A percentile compares a stretch with the other conserved stretches of the same genome.
Conservation (phyloP, 1,140 invertebrate species). For the Aporrectodea caliginosa region DNA sequence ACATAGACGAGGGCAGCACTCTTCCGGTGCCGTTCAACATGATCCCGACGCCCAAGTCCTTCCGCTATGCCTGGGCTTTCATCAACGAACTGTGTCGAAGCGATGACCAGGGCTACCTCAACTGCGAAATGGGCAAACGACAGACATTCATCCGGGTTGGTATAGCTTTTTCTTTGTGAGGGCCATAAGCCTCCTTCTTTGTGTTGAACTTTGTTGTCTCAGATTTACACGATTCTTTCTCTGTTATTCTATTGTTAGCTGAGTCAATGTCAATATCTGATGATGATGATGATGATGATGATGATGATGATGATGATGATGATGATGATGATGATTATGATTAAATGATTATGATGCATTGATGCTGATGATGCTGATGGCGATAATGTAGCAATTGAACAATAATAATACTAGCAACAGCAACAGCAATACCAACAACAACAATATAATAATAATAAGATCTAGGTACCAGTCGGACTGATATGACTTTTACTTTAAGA, state of each 20-base stretch:
- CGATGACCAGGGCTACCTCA: slow-evolving; percentile 1
- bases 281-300: not conserved
- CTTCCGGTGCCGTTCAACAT: slow-evolving; percentile 87
- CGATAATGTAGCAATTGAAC: too few relatives aligned
- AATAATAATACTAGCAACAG: too few relatives aligned
- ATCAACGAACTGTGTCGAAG: slow-evolving; percentile 4
- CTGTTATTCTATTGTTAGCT: too few relatives aligned
- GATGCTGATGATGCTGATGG: not conserved
- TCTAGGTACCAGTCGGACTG: too few relatives aligned
- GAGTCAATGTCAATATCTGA: too few relatives aligned
- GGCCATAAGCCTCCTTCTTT: too few relatives aligned
- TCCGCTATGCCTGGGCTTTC: slow-evolving; percentile 32
- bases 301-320: not conserved
- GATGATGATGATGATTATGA: not conserved
- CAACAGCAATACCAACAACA: too few relatives aligned
- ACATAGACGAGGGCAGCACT: slow-evolving; percentile 84
- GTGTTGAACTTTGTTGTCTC: too few relatives aligned
- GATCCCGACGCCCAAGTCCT: slow-evolving; percentile 81
- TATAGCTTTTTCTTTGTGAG: too few relatives aligned
- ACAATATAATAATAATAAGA: too few relatives aligned
- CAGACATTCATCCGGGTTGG: slow-evolving; percentile 51
- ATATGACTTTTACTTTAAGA: not conserved
- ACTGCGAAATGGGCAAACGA: slow-evolving; percentile 41
- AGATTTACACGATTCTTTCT: too few relatives aligned
- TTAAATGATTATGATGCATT: not conserved